phyloP scores from a whole-genome alignment of 1,140 invertebrate species.

The Camponotus floridanus region DNA sequence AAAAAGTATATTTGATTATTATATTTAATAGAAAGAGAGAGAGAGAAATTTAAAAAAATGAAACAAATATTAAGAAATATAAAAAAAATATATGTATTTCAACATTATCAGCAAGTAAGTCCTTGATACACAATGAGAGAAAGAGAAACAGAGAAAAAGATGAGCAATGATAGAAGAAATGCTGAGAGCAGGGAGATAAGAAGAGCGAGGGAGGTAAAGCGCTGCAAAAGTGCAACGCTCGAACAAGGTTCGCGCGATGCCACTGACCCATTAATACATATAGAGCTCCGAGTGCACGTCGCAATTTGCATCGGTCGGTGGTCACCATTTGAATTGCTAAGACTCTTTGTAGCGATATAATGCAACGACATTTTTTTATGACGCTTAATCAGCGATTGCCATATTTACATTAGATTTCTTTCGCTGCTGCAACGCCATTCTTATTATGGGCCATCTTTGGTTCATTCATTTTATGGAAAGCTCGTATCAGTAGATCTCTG shows the following conservation, averaged over 20 bases:
- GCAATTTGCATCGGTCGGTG: constrained; percentile 71
- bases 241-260: constrained; percentile 81
- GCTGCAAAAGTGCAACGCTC: constrained; percentile 82
- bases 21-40: too few relatives aligned
- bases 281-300: constrained; percentile 74
- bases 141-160: constrained; percentile 40
- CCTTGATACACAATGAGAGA: constrained; percentile 18
- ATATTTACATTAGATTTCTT: neutral
- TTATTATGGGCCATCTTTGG: neutral
- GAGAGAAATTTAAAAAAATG: too few relatives aligned
- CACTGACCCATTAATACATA: constrained; percentile 86
- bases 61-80: neutral
- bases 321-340: constrained; percentile 79
- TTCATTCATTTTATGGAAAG: constrained; percentile 47
- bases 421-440: neutral
- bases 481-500: neutral
- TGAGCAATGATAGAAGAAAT: constrained; percentile 45
- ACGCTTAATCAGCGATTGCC: constrained; percentile 53
- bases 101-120: neutral
- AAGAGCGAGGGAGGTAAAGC: constrained; percentile 28
- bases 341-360: constrained; percentile 77
- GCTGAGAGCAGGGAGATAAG: constrained; percentile 43
- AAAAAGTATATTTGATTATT: too few relatives aligned
- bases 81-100: neutral
- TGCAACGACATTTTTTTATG: constrained; percentile 50